Percentiles rank a stretch among this genome's conserved stretches.
phyloP scores from a whole-genome alignment of 2,797 vertebrate genomes.

The Acropternis orthonyx region DNA sequence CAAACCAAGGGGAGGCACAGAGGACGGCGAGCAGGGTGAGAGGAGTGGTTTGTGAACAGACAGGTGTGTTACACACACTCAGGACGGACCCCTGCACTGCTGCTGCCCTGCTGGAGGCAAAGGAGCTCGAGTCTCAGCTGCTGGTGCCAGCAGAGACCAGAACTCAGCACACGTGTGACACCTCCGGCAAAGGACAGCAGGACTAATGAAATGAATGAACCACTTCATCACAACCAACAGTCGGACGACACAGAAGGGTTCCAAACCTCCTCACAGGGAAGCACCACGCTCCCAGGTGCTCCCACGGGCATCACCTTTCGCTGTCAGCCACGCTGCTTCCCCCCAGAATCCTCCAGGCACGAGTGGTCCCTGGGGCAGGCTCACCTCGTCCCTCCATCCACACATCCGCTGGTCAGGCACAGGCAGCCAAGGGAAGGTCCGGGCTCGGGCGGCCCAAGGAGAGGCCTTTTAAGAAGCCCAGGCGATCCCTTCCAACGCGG shows the following conservation, averaged over 20 bases:
- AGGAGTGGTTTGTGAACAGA: not conserved
- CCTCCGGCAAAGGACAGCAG: not conserved
- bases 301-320: not conserved
- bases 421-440: not conserved
- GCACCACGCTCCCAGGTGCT: not conserved
- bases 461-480: constrained; percentile 54
- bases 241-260: not conserved
- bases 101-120: not conserved
- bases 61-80: not conserved
- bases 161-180: not conserved
- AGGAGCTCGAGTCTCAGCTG: not conserved
- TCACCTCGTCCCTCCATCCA: constrained; percentile 59
- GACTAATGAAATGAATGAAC: not conserved
- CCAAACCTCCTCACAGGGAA: not conserved
- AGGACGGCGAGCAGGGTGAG: accelerated
- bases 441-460: accelerated
- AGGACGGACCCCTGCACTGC: accelerated
- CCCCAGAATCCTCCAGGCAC: not conserved
- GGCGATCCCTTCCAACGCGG: not conserved
- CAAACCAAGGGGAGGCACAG: not conserved
- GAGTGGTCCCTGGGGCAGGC: not conserved
- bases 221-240: not conserved
- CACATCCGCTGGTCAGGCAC: not conserved
- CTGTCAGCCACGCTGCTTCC: not conserved
- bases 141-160: not conserved